Base-by-base conservation (phyloP, 2,113 vertebrate species). In the Benitochromis conjunctus region DNA sequence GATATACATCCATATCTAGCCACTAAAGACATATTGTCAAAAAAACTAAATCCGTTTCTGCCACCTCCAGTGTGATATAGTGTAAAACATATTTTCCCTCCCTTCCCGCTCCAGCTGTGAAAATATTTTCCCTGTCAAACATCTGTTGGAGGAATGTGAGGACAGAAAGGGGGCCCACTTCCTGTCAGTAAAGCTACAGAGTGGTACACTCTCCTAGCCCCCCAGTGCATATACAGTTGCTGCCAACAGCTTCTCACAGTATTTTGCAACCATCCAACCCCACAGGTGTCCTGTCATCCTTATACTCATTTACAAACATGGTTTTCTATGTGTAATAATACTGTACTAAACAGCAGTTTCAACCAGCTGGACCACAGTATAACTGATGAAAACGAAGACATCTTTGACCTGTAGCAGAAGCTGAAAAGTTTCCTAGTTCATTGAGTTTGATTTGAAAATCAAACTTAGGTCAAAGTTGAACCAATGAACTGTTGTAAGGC, bases 121-220 rank as follows among this genome's bases (percentile, higher is more conserved):
- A 97, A 97, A 97, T 95, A 96, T 95, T 97, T 96, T 93, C 86
- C 83, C 88, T 90, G 92, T 96, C 87, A 93, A 94, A 94, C 94
- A 95, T 96, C 94, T 96, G 95, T 89, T 91, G 82, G 38, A 94
- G 94, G 95, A 95, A 96, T 96, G 93, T 69, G 79, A 86, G 86
- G 91, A 93, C 88, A 81, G 92, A 86, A 92, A 84, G 85, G 85
- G 53, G 64, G 78, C 80, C 83, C 81, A 66, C 91, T 95, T 96
- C 95, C 94, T 94, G 93, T 93, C 87, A 88, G 93, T 43, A 84
- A 92, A 92, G 87, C 86, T 89, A 80, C 82, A 9, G 38, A 86
- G 83, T 29, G 80, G 78, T 89, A 88, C 69, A 19, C 24, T 78
- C 36, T 78, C 48, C 10, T 26, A 24, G 87, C 64, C 12, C 53